phyloP scores from a whole-genome alignment of 1,140 invertebrate genomes.

The Leptinotarsa texana region DNA sequence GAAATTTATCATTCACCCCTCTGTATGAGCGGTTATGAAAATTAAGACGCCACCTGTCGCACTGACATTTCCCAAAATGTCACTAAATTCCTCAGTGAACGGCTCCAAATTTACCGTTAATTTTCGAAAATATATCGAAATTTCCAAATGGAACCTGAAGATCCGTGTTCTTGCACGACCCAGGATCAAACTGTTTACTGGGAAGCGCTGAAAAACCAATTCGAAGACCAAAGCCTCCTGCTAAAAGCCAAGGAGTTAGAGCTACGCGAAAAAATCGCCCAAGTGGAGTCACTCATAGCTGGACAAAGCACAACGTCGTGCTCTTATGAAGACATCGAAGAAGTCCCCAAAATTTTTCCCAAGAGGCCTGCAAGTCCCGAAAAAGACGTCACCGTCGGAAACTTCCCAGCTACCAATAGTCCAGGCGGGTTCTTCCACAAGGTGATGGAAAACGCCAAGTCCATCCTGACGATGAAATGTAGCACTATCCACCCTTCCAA shows the following conservation, averaged over 20 bases:
- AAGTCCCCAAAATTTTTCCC: slow-evolving; percentile 32
- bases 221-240: background rate
- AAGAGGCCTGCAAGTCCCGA: slow-evolving; percentile 20
- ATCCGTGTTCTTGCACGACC: background rate
- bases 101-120: slow-evolving; percentile 4
- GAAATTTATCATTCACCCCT: too few relatives aligned
- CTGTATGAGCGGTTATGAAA: too few relatives aligned
- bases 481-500: slow-evolving; percentile 22
- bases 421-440: slow-evolving; percentile 37
- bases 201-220: slow-evolving; percentile 9
- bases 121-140: background rate
- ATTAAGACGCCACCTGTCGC: background rate
- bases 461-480: slow-evolving; percentile 38
- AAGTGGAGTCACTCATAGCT: background rate
- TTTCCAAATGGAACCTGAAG: slow-evolving; percentile 9
- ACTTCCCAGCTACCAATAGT: background rate
- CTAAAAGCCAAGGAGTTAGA: slow-evolving; percentile 13
- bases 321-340: background rate
- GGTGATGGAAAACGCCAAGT: slow-evolving; percentile 39
- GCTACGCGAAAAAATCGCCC: background rate
- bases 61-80: slow-evolving; percentile 10
- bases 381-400: slow-evolving; percentile 19
- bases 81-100: slow-evolving; percentile 3
- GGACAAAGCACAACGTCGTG: background rate
- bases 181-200: background rate